These are phyloP conservation scores for Empidonax alnorum DNA, from an alignment of 2,113 vertebrate genomes.

Conservation along the genomic window DNA sequence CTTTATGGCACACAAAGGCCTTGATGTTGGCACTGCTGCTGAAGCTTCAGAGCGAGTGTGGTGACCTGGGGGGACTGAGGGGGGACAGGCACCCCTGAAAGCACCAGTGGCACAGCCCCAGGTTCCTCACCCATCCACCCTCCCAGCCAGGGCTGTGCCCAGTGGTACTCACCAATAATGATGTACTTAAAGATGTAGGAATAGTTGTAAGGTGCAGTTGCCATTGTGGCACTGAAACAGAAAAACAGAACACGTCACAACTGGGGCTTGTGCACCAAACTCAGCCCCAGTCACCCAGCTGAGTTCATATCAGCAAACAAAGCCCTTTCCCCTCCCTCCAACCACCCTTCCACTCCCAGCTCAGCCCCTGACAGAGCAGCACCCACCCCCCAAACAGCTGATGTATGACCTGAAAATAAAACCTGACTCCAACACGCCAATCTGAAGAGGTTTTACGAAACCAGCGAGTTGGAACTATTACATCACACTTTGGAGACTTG, in stretches of 20 bases:
- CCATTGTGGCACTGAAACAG: constrained; percentile 89
- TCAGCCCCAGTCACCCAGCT: not conserved
- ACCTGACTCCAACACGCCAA: not conserved
- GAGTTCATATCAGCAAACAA: not conserved
- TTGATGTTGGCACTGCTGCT: not conserved
- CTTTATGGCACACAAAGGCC: not conserved
- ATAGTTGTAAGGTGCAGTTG: constrained; percentile 98
- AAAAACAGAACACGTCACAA: not conserved
- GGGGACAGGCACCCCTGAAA: not conserved
- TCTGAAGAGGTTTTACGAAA: not conserved
- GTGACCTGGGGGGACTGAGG: not conserved
- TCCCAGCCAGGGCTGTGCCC: accelerated
- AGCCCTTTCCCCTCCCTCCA: not conserved
- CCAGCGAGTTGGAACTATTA: not conserved
- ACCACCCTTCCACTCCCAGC: not conserved
- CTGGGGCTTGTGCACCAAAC: not conserved
- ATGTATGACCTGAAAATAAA: not conserved
- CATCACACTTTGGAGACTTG: not conserved
- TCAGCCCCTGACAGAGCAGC: not conserved
- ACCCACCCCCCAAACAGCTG: not conserved
- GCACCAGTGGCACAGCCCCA: not conserved
- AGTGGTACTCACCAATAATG: constrained; percentile 92
- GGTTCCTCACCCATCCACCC: accelerated
- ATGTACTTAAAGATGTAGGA: constrained; percentile 99
- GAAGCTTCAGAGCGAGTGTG: not conserved